Evolutionary conservation across 2,113 vertebrate genomes (phyloP), one percentile per base, ranked within the genome.

Genomic region (Damaliscus lunatus): DNA sequence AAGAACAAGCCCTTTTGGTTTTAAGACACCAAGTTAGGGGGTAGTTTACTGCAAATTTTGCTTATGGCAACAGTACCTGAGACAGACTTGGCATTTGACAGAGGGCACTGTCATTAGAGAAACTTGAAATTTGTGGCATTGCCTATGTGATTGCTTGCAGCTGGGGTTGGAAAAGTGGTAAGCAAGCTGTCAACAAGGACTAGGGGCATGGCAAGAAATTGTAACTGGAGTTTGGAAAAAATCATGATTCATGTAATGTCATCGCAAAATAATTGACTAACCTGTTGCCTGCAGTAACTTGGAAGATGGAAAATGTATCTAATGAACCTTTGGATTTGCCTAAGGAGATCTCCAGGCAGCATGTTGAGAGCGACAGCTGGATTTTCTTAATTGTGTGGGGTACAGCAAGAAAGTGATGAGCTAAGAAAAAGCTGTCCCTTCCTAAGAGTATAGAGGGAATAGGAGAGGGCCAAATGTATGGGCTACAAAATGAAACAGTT

Each of bases 281-380:
- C 87, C 57, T 60, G 19, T 93, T 94, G 82, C 83, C 92, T 92
- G 52, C 33, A 88, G 89, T 91, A 74, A 71, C 64, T 89, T 67
- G 87, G n/a, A 95, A 93, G 95, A 71, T 71, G 27, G 67, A 74
- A 96, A 92, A 71, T 77, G 8, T 84, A 53, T 80, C 55, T 96
- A 86, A 91, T 86, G 53, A 96, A 95, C 86, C 84, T 94, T 90
- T 87, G 78, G 46, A 88, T 97, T 97, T 92, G 89, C 95, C 90
- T 96, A 87, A 94, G 95, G 89, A 98, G 43, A 64, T 84, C 93
- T 83, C 82, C 23, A 82, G 78, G 83, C 67, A 80, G 64, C 96
- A 86, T 64, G 83, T 50, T 67, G 74, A 90, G 25, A 94, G 25
- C 40, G 6, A 89, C 92, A 95, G 90, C 78, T 93, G 57, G n/a